Conservation (phyloP, 2,888 invertebrate genomes). For the Argynnis bischoffii region DNA sequence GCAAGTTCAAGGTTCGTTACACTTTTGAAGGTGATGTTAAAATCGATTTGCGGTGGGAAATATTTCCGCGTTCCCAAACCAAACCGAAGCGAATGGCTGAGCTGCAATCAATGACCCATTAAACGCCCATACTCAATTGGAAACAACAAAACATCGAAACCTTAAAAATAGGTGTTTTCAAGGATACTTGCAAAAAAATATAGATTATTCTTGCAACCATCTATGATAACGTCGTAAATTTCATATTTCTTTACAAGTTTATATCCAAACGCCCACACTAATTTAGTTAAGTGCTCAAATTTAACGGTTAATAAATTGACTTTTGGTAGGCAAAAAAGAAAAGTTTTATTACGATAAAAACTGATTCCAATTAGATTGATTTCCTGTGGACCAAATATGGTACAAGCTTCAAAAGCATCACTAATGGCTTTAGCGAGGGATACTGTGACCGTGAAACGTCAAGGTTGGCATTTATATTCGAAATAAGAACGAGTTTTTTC, state of each 20-base stretch:
- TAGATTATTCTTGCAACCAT: slow-evolving; percentile 33
- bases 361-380: slow-evolving; percentile 20
- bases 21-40: slow-evolving; percentile 49
- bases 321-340: slow-evolving; percentile 20
- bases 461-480: slow-evolving; percentile 51
- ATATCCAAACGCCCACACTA: slow-evolving; percentile 29
- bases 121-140: slow-evolving; percentile 69
- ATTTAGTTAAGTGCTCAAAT: slow-evolving; percentile 22
- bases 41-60: slow-evolving; percentile 54
- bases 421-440: slow-evolving; percentile 24
- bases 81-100: slow-evolving; percentile 55
- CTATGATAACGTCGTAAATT: slow-evolving; percentile 31
- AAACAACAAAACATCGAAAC: slow-evolving; percentile 50
- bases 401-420: slow-evolving; percentile 25
- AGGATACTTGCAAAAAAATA: slow-evolving; percentile 39
- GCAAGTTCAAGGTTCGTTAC: slow-evolving; percentile 58
- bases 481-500: slow-evolving; percentile 37
- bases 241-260: slow-evolving; percentile 23
- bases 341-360: slow-evolving; percentile 21
- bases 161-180: slow-evolving; percentile 47
- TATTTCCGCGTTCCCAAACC: slow-evolving; percentile 59
- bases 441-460: slow-evolving; percentile 44
- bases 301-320: slow-evolving; percentile 22
- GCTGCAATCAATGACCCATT: slow-evolving; percentile 60
- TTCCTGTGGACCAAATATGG: slow-evolving; percentile 28